Evolutionary conservation across 2,797 vertebrate genomes (phyloP).

Genomic region (Etheostoma perlongum): DNA sequence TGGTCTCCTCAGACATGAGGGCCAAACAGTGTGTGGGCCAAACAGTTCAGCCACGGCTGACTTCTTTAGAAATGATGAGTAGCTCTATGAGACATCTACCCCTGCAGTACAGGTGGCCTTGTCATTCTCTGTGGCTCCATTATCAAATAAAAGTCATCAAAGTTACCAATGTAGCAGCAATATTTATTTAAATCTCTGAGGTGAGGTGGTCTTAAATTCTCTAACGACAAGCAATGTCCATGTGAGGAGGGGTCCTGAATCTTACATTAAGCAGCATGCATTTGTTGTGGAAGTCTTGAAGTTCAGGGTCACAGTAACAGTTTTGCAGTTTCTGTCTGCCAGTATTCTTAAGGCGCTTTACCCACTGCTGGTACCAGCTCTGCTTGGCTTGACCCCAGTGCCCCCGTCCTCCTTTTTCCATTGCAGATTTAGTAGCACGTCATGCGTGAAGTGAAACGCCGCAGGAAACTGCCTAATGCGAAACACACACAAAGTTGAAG

Average conservation of each 20-base stretch:
- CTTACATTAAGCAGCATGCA: background rate
- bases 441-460: too few species aligned
- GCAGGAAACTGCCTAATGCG: too few species aligned
- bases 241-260: background rate
- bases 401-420: too few species aligned
- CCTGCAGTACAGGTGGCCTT: background rate
- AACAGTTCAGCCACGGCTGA: background rate
- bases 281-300: background rate
- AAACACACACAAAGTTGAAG: too few species aligned
- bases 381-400: too few species aligned
- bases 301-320: background rate
- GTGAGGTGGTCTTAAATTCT: background rate
- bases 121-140: background rate
- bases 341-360: background rate
- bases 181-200: background rate
- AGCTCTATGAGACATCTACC: background rate
- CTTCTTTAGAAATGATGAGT: slow-evolving; percentile 3
- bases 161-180: background rate
- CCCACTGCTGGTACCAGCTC: too few species aligned
- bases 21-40: background rate
- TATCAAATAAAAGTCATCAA: background rate
- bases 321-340: background rate
- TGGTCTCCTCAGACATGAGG: background rate
- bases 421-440: too few species aligned
- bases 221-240: background rate